phyloP scores from a whole-genome alignment of 2,113 vertebrate genomes.

The Tyrannus savana region DNA sequence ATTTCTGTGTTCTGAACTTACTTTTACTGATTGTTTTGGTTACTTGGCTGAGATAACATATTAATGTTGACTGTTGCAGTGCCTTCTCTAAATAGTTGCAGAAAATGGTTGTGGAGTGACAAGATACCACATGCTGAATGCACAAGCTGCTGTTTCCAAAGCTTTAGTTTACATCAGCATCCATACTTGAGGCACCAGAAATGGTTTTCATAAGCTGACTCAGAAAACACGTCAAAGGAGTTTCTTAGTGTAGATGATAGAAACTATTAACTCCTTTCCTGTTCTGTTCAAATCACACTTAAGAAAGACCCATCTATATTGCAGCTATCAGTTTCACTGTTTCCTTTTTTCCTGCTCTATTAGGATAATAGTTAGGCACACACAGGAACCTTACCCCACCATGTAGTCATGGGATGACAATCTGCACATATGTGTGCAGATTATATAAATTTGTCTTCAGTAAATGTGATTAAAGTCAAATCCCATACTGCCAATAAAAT shows the following conservation, averaged over 20 bases:
- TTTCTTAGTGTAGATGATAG: background rate
- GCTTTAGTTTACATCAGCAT: background rate
- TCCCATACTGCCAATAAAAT: background rate
- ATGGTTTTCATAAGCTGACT: background rate
- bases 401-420: background rate
- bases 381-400: background rate
- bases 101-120: background rate
- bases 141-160: background rate
- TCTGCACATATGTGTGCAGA: background rate
- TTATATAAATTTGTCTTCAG: background rate
- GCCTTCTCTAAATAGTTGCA: background rate
- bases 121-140: background rate
- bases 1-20: background rate
- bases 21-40: background rate
- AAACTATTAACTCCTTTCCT: background rate
- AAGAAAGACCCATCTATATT: background rate
- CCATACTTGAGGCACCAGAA: background rate
- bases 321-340: background rate
- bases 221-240: background rate
- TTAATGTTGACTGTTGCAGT: background rate
- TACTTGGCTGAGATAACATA: background rate
- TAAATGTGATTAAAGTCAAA: background rate
- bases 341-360: background rate
- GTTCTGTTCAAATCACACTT: background rate
- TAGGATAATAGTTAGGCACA: accelerated